Evolutionary conservation across 2,113 vertebrate species (phyloP).

Genomic region (Catharus bicknelli): DNA sequence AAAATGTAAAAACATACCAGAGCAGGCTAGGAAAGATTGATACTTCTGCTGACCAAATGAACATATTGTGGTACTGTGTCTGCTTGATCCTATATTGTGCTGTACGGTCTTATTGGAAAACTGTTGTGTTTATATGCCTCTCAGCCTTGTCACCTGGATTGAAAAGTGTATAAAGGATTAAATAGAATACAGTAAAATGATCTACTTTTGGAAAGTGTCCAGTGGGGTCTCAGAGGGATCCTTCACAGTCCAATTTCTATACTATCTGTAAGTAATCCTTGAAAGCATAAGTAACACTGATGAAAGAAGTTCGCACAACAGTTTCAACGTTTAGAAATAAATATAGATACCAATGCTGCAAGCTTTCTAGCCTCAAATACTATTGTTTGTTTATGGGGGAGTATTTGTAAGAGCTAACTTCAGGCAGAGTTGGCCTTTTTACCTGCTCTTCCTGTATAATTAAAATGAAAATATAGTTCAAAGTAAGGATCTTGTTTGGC

Average conservation of each 20-base stretch:
- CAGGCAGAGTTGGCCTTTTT: neutral
- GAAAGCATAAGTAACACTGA: slow-evolving; percentile 55
- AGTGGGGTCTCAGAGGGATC: slow-evolving; percentile 60
- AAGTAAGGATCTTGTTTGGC: neutral
- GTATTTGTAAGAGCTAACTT: neutral
- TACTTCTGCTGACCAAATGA: slow-evolving; percentile 35
- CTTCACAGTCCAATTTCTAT: slow-evolving; percentile 63
- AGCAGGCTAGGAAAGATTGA: neutral
- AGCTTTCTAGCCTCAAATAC: neutral
- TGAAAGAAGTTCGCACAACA: neutral
- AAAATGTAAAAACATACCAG: neutral
- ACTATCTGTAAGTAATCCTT: slow-evolving; percentile 57
- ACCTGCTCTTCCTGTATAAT: neutral
- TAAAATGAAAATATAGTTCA: neutral
- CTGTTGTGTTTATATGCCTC: slow-evolving; percentile 63
- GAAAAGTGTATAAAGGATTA: slow-evolving; percentile 63
- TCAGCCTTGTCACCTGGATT: slow-evolving; percentile 63
- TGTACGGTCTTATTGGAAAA: slow-evolving; percentile 56
- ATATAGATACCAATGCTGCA: slow-evolving; percentile 1
- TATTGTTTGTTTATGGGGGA: neutral
- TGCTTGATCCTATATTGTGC: slow-evolving; percentile 35
- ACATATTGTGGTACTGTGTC: slow-evolving; percentile 37
- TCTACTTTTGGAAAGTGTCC: slow-evolving; percentile 56
- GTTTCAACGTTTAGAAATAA: slow-evolving; percentile 13
- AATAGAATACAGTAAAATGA: slow-evolving; percentile 66